Conservation (phyloP, 2,113 vertebrate genomes). For the Aldabrachelys gigantea region DNA sequence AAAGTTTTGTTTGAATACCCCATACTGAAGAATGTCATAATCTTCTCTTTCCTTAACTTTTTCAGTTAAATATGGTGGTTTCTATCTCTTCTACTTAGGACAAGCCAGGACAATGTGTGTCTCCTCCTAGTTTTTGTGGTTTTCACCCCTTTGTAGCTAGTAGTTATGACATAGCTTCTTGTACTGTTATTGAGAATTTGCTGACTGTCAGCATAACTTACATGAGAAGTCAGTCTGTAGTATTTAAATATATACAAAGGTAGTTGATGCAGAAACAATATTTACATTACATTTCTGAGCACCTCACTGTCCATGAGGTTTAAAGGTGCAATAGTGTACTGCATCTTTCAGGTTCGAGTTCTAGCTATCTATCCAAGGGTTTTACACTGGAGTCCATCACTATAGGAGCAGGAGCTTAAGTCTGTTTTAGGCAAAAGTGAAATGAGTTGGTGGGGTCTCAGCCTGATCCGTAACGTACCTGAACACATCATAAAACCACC, state of each 20-base stretch:
- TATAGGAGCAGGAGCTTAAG: neutral
- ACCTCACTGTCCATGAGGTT: neutral
- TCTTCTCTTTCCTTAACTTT: neutral
- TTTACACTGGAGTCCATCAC: neutral
- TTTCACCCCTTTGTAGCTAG: neutral
- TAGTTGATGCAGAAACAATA: neutral
- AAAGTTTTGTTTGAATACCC: neutral
- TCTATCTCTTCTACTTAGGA: neutral
- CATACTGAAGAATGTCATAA: neutral
- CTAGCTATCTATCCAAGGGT: neutral
- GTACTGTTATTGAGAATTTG: constrained; percentile 2
- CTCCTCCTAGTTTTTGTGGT: constrained; percentile 15
- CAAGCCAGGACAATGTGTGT: neutral
- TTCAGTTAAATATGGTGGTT: neutral
- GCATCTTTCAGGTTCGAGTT: neutral
- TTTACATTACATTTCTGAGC: neutral
- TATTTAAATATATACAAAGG: neutral
- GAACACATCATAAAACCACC: neutral
- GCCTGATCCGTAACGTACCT: neutral
- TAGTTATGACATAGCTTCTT: neutral
- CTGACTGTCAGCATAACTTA: neutral
- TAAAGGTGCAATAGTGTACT: neutral
- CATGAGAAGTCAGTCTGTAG: constrained; percentile 5
- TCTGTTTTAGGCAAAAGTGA: constrained; percentile 5
- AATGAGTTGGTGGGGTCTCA: neutral